Conservation (phyloP, 1,140 invertebrate species). For the Drosophila guanche region DNA sequence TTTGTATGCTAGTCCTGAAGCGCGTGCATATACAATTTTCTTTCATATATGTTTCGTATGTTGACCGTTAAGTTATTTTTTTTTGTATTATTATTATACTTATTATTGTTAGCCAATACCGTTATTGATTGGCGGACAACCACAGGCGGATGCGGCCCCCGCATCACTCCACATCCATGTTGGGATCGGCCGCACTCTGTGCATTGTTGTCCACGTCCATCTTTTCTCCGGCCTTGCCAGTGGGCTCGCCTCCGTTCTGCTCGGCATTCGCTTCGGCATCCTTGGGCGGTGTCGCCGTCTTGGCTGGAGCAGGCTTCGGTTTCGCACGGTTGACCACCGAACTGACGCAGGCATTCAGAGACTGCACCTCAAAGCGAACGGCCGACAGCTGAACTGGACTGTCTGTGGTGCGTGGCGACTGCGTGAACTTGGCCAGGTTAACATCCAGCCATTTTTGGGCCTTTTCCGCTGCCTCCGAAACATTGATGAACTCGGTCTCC, state of each 20-base stretch:
- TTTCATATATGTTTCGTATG: constrained; percentile 51
- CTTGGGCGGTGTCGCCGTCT: constrained; percentile 66
- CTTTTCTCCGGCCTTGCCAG: constrained; percentile 49
- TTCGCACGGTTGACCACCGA: constrained; percentile 83
- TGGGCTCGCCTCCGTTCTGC: constrained; percentile 74
- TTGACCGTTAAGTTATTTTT: constrained; percentile 51
- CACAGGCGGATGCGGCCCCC: constrained; percentile 8
- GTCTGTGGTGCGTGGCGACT: constrained; percentile 86
- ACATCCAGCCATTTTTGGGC: constrained; percentile 90
- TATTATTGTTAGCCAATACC: constrained; percentile 74
- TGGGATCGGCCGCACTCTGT: constrained; percentile 44
- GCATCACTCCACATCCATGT: constrained; percentile 69
- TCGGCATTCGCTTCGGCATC: constrained; percentile 59
- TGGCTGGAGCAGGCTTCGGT: constrained; percentile 78
- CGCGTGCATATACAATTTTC: constrained; percentile 62
- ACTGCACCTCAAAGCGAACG: constrained; percentile 89
- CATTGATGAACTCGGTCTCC: constrained; percentile 91
- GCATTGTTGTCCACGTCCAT: constrained; percentile 68
- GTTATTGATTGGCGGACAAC: constrained; percentile 43
- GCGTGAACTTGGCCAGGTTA: constrained; percentile 86
- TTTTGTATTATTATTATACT: constrained; percentile 36
- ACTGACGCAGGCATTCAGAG: constrained; percentile 75
- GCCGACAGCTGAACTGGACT: constrained; percentile 90
- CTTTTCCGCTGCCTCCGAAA: constrained; percentile 85
- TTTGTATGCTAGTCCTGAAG: constrained; percentile 50